These are phyloP conservation scores for Pardalotus punctatus DNA, from an alignment of 2,113 vertebrate genomes.

Conservation along the genomic window DNA sequence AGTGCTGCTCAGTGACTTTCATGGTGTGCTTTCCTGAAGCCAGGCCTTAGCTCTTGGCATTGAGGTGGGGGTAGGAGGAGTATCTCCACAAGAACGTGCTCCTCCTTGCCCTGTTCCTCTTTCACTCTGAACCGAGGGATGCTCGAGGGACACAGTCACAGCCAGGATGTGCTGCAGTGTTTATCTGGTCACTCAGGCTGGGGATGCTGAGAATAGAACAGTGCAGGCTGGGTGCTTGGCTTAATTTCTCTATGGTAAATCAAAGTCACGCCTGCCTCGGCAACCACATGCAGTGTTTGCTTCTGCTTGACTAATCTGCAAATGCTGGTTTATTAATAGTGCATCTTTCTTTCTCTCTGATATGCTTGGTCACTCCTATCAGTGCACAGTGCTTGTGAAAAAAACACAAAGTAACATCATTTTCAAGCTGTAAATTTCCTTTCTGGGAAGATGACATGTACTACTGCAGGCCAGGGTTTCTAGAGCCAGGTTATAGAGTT, in stretches of 20 bases:
- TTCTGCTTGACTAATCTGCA: not conserved
- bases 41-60: not conserved
- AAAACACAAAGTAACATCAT: not conserved
- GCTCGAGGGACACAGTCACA: not conserved
- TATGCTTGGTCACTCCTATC: not conserved
- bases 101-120: not conserved
- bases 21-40: not conserved
- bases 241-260: not conserved
- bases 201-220: not conserved
- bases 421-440: not conserved
- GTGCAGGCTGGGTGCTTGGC: not conserved
- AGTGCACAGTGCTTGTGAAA: not conserved
- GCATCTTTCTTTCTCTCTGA: not conserved
- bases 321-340: not conserved
- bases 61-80: not conserved
- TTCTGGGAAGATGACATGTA: not conserved
- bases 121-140: not conserved
- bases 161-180: not conserved
- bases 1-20: not conserved
- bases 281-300: not conserved
- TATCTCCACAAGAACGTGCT: not conserved
- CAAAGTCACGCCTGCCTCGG: not conserved
- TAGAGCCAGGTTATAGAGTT: not conserved
- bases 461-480: not conserved
- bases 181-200: not conserved